A percentile compares a stretch with the other conserved stretches of the same genome.
These are phyloP conservation scores for Pycnomerus fuliginosus DNA, from an alignment of 2,888 invertebrate species.

Conservation along the genomic window DNA sequence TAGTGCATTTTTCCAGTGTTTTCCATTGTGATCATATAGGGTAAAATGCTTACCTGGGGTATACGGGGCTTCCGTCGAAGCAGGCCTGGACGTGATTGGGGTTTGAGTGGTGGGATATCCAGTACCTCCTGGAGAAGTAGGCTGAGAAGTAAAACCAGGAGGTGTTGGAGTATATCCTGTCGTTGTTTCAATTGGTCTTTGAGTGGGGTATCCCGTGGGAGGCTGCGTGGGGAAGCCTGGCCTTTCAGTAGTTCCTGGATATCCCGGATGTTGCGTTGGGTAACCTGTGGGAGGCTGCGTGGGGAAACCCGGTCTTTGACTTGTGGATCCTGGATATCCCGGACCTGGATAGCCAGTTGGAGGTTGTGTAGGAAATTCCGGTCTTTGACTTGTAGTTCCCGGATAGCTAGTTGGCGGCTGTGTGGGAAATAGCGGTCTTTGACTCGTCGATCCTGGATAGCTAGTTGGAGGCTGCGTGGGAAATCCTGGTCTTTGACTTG, in stretches of 20 bases:
- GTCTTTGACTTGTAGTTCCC: constrained; percentile 26
- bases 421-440: not conserved
- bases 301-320: constrained; percentile 20
- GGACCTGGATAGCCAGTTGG: constrained; percentile 12
- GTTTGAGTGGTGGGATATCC: constrained; percentile 5
- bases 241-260: not conserved
- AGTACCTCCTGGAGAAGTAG: not conserved
- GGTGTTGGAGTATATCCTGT: too few relatives aligned
- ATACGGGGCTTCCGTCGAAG: too few relatives aligned
- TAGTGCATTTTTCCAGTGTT: too few relatives aligned
- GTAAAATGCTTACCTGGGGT: too few relatives aligned
- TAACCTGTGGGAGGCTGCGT: constrained; percentile 21
- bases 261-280: constrained; percentile 11
- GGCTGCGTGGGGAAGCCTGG: constrained; percentile 11
- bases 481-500: constrained; percentile 3
- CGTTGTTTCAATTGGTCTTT: too few relatives aligned
- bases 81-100: constrained; percentile 8
- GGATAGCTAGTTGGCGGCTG: constrained; percentile 38
- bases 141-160: too few relatives aligned
- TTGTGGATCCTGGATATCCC: constrained; percentile 4
- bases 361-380: constrained; percentile 33
- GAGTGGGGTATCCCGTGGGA: constrained; percentile 10
- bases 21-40: too few relatives aligned
- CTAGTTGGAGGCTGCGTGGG: constrained; percentile 20
- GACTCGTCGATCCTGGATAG: constrained; percentile 20